Conservation (phyloP, 1,140 invertebrate genomes). For the Coenobita brevimanus region DNA sequence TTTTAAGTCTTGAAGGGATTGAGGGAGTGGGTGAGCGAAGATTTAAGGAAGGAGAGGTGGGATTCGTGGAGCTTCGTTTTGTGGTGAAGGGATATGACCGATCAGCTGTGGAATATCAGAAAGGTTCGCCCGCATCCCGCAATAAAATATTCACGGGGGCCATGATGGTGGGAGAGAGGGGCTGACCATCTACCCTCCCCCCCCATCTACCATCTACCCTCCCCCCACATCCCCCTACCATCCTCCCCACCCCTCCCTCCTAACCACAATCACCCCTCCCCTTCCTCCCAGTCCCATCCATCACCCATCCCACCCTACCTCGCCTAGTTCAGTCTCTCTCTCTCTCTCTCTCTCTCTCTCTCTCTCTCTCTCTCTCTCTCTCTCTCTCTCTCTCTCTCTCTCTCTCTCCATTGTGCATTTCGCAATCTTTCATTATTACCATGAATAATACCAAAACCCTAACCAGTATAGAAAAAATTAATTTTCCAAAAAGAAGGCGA, state of each 20-base stretch:
- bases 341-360: not conserved
- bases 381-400: not conserved
- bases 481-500: too few relatives aligned
- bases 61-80: too few relatives aligned
- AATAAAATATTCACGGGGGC: constrained; percentile 42
- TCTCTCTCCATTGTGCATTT: not conserved
- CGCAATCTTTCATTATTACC: too few relatives aligned
- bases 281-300: not conserved
- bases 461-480: too few relatives aligned
- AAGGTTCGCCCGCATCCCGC: constrained; percentile 40
- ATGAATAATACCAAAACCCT: too few relatives aligned
- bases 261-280: not conserved
- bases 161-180: constrained; percentile 32
- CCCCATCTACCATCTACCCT: not conserved
- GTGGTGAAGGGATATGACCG: too few relatives aligned
- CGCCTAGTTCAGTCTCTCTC: not conserved
- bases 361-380: not conserved
- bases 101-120: constrained; percentile 11
- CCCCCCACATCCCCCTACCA: not conserved
- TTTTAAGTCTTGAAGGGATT: too few relatives aligned
- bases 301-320: not conserved
- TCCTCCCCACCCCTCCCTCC: not conserved
- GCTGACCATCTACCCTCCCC: not conserved
- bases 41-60: too few relatives aligned
- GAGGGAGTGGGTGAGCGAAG: not conserved